Conservation (phyloP, 2,797 vertebrate species). For the Phoxinus dragarum region DNA sequence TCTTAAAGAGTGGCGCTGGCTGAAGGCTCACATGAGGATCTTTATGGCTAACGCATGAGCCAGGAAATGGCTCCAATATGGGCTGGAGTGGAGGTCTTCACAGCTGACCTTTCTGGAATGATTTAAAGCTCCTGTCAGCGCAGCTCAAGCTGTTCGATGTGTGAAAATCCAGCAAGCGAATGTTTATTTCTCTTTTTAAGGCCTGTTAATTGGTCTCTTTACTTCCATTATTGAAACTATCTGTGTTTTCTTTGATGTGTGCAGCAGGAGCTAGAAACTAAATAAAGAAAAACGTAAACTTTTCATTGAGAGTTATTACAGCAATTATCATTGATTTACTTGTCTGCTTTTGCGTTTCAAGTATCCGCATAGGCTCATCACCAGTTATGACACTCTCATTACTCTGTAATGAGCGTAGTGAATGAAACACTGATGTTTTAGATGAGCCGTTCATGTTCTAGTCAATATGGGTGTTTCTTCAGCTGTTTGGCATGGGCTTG, state of each 20-base stretch:
- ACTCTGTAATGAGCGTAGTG: background rate
- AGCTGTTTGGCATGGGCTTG: background rate
- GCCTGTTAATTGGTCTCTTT: background rate
- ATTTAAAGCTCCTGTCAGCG: conserved; percentile 28
- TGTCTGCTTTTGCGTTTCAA: background rate
- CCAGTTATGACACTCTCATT: background rate
- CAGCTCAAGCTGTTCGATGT: conserved; percentile 61
- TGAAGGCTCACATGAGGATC: conserved; percentile 62
- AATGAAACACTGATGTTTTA: background rate
- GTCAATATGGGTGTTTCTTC: background rate
- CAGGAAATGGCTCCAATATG: conserved; percentile 83
- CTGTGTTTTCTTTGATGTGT: background rate
- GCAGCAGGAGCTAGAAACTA: conserved; percentile 6
- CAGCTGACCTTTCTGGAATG: conserved; percentile 57
- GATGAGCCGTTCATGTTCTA: background rate
- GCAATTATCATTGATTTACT: conserved; percentile 20
- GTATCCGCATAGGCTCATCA: background rate
- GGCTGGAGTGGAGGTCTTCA: conserved; percentile 67
- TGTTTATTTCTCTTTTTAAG: conserved; percentile 3
- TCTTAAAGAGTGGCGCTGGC: conserved; percentile 45
- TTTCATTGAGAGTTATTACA: conserved; percentile 24
- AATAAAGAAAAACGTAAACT: background rate
- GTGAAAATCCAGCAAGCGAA: conserved; percentile 66
- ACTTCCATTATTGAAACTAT: background rate
- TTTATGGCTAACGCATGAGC: conserved; percentile 71